Conservation (phyloP, 2,113 vertebrate species). For the Callopanchax toddi region DNA sequence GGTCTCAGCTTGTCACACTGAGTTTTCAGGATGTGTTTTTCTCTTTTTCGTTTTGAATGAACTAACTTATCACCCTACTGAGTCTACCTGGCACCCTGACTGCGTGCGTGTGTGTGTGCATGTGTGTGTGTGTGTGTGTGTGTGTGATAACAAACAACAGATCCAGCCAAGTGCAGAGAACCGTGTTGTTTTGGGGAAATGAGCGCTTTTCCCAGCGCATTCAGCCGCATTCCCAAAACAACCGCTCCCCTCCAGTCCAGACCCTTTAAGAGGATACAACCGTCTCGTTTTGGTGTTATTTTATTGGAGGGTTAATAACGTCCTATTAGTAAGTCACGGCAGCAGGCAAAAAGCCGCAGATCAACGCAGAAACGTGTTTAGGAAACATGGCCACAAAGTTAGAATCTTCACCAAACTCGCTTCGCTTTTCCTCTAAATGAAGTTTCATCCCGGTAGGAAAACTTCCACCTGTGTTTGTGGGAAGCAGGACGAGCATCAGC, state of each 20-base stretch:
- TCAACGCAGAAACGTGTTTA: slow-evolving; percentile 30
- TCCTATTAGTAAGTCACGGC: not conserved
- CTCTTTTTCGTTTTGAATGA: not conserved
- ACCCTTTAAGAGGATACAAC: slow-evolving; percentile 1
- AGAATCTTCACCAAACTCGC: slow-evolving; percentile 42
- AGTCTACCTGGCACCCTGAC: slow-evolving; percentile 30
- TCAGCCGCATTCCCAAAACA: slow-evolving; percentile 11
- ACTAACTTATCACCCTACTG: slow-evolving; percentile 27
- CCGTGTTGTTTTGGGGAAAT: slow-evolving; percentile 44
- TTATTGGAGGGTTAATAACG: not conserved
- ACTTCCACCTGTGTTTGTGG: slow-evolving; percentile 51
- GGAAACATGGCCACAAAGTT: slow-evolving; percentile 50
- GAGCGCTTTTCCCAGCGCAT: slow-evolving; percentile 9
- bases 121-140: too few relatives aligned
- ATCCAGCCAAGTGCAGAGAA: slow-evolving; percentile 4
- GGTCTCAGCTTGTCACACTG: not conserved
- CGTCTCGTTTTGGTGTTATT: not conserved
- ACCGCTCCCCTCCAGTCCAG: not conserved
- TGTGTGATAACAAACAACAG: slow-evolving; percentile 2
- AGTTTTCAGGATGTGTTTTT: not conserved
- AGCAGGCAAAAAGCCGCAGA: slow-evolving; percentile 2
- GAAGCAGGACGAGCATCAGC: slow-evolving; percentile 1
- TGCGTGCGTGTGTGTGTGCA: not conserved
- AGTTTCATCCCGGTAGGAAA: slow-evolving; percentile 45
- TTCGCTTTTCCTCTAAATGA: slow-evolving; percentile 17